Conservation (phyloP, 2,888 invertebrate species). For the Drosophila falleni region DNA sequence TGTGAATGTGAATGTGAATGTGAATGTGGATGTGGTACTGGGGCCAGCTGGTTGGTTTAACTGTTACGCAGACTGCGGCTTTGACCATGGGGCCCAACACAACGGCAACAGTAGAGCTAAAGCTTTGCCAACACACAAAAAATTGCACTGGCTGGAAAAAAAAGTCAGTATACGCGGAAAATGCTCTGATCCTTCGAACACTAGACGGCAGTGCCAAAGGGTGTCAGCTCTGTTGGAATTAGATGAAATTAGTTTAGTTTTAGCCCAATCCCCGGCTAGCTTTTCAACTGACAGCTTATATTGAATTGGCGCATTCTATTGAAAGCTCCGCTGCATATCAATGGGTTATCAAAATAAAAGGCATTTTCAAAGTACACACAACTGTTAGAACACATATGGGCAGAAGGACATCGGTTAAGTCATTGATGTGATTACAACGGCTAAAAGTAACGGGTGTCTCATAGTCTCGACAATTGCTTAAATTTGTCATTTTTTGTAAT, state of each 20-base stretch:
- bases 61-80: constrained; percentile 33
- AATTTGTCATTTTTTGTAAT: background rate
- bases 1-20: constrained; percentile 1
- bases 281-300: constrained; percentile 40
- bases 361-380: background rate
- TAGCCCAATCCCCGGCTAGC: constrained; percentile 35
- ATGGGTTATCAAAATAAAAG: constrained; percentile 17
- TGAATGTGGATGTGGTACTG: constrained; percentile 7
- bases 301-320: constrained; percentile 39
- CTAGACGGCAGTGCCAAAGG: background rate
- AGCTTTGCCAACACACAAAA: constrained; percentile 40
- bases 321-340: constrained; percentile 31
- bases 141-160: background rate
- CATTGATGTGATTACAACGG: background rate
- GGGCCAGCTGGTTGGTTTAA: constrained; percentile 37
- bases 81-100: constrained; percentile 26
- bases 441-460: background rate
- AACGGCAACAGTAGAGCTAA: constrained; percentile 33
- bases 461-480: too few species aligned
- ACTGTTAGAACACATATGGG: background rate
- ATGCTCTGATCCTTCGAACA: constrained; percentile 1
- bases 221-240: constrained; percentile 30
- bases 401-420: background rate
- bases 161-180: constrained; percentile 24
- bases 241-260: constrained; percentile 67